A percentile compares a stretch with the other conserved stretches of the same genome.
Evolutionary conservation across 2,797 vertebrate genomes (phyloP).

Genomic region (Sebastes steindachneri): DNA sequence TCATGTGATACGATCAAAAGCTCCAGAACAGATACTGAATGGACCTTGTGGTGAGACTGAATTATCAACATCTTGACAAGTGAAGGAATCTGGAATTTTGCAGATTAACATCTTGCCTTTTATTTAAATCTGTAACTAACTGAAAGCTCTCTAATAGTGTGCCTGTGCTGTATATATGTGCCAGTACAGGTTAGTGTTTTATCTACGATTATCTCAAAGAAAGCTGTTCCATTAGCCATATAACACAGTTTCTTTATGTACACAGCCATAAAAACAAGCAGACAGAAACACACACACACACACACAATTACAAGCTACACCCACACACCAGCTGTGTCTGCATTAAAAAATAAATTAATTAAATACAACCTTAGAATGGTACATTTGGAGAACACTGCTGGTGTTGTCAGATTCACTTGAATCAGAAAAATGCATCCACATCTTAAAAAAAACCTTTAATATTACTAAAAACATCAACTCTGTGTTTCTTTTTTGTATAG

Average conservation of each 20-base stretch:
- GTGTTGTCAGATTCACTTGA: constrained; percentile 8
- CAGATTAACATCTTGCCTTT: background rate
- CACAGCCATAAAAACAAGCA: background rate
- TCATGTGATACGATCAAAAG: background rate
- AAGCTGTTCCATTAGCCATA: background rate
- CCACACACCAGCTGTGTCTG: constrained; percentile 1
- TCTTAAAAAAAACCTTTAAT: background rate
- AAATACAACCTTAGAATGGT: background rate
- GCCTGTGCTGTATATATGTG: too few species aligned
- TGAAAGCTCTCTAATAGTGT: background rate
- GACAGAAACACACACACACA: background rate
- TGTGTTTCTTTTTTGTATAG: background rate
- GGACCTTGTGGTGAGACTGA: background rate
- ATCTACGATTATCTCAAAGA: background rate
- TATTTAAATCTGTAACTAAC: background rate
- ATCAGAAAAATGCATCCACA: background rate
- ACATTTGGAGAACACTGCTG: constrained; percentile 14
- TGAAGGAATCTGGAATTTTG: background rate
- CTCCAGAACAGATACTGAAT: background rate
- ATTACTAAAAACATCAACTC: background rate
- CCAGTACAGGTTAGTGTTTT: background rate
- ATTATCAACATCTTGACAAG: background rate
- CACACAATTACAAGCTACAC: background rate
- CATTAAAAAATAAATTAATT: constrained; percentile 8
- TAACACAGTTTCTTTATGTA: background rate